A percentile compares a stretch with the other conserved stretches of the same genome.
Evolutionary conservation across 2,113 vertebrate species (phyloP).

Genomic region (Astatotilapia flaviijosephi): DNA sequence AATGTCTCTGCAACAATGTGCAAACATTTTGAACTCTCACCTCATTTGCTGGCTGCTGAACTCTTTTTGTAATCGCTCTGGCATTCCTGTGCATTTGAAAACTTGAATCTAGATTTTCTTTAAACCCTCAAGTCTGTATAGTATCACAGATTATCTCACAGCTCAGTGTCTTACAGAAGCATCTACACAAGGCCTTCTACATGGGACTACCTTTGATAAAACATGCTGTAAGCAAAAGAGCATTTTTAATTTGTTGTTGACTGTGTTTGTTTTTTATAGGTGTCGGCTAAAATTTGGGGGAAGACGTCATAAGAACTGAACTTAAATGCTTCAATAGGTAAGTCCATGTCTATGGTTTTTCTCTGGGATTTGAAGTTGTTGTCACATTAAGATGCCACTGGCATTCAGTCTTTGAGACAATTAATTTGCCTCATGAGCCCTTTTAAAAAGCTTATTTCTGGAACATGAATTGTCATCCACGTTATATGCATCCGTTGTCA

Average conservation of each 20-base stretch:
- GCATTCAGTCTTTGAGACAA: background rate
- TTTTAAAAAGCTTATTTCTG: background rate
- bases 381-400: background rate
- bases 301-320: background rate
- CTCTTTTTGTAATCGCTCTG: background rate
- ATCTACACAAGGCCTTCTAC: background rate
- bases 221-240: background rate
- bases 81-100: slow-evolving; percentile 6
- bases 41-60: slow-evolving; percentile 6
- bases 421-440: background rate
- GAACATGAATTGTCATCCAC: rapidly evolving
- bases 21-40: slow-evolving; percentile 26
- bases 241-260: background rate
- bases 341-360: background rate
- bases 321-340: background rate
- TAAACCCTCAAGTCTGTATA: background rate
- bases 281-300: background rate
- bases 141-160: background rate
- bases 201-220: background rate
- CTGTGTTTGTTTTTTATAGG: slow-evolving; percentile 9
- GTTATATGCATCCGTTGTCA: background rate
- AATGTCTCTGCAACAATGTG: slow-evolving; percentile 40
- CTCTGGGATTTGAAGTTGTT: rapidly evolving
- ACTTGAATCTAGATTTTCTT: background rate
- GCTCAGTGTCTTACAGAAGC: background rate